Base-by-base conservation (phyloP, 2,113 vertebrate species). In the Neogale vison region DNA sequence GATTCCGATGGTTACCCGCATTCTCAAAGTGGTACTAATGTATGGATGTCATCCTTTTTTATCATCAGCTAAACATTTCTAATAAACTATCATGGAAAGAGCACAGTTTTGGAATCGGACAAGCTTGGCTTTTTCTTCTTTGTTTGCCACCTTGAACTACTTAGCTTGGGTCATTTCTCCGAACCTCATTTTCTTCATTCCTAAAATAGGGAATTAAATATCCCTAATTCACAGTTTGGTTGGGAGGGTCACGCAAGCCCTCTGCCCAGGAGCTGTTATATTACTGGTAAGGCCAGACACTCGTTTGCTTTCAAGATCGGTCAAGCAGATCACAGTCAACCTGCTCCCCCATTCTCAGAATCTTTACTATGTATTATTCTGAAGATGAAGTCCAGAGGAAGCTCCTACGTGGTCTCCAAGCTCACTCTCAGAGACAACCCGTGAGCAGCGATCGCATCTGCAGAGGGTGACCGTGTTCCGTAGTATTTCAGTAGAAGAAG, bases 281-380 rank as follows among this genome's bases (percentile, higher is more conserved):
- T 39, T 3, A 1, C 4, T 21, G 52, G 3, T 20, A 67, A 93
- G 74, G 13, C 29, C 84, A 42, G 81, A 81, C 71, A 71, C 7
- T 6, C 7, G 1, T 36, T 57, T 84, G n/a, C 47, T 86, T 80
- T 79, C 52, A 23, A 23, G 71, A 34, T 65, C 61, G 5, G 18
- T 74, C 26, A 23, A 9, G 31, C 20, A 31, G 55, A 7, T 26
- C 14, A 23, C 34, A 20, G 23, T 17, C 45, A 3, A 47, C n/a
- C 55, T n/a, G 2, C 21, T 7, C 4, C 14, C 10, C 1, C 6
- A 20, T 47, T 14, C n/a, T 0, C 20, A 6, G n/a, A 23, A 13
- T 79, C 74, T 61, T 84, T 1, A 9, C 65, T 36, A 0, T 13
- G 6, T 59, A 67, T 21, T 88, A 23, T n/a, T 59, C 50, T 12